Evolutionary conservation across 2,113 vertebrate species (phyloP).

Genomic region (Choloepus hoffmanni): DNA sequence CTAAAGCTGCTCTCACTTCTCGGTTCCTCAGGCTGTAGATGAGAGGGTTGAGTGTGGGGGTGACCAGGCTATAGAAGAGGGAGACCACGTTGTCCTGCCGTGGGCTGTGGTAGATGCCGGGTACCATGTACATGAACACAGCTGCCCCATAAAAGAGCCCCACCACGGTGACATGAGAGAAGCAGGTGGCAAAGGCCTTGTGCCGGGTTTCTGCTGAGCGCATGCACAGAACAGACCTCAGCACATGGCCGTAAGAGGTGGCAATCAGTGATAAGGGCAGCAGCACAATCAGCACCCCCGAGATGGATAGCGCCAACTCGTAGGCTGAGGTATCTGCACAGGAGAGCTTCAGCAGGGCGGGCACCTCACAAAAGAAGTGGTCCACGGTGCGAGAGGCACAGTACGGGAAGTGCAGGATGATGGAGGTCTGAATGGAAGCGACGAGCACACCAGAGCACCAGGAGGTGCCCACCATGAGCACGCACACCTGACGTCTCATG

Average conservation of each 20-base stretch:
- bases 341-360: constrained; percentile 46
- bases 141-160: constrained; percentile 71
- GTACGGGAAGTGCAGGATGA: constrained; percentile 61
- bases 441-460: constrained; percentile 34
- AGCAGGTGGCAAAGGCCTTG: constrained; percentile 74
- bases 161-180: constrained; percentile 49
- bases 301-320: constrained; percentile 41
- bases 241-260: background rate
- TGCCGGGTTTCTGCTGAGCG: background rate
- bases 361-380: constrained; percentile 70
- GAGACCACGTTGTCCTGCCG: constrained; percentile 53
- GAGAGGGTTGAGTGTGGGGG: constrained; percentile 60
- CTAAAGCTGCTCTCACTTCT: constrained; percentile 33
- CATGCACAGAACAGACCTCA: constrained; percentile 53
- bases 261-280: constrained; percentile 10
- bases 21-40: constrained; percentile 73
- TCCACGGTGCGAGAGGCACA: constrained; percentile 25
- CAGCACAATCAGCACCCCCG: constrained; percentile 56
- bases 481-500: constrained; percentile 58
- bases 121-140: constrained; percentile 75
- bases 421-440: constrained; percentile 46
- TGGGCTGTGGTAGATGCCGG: constrained; percentile 52
- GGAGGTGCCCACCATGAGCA: constrained; percentile 35
- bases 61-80: constrained; percentile 71
- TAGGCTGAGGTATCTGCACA: background rate